Percentiles rank a stretch among this genome's conserved stretches.
These are phyloP conservation scores for Acronicta aceris DNA, from an alignment of 2,888 invertebrate species.

Conservation along the genomic window DNA sequence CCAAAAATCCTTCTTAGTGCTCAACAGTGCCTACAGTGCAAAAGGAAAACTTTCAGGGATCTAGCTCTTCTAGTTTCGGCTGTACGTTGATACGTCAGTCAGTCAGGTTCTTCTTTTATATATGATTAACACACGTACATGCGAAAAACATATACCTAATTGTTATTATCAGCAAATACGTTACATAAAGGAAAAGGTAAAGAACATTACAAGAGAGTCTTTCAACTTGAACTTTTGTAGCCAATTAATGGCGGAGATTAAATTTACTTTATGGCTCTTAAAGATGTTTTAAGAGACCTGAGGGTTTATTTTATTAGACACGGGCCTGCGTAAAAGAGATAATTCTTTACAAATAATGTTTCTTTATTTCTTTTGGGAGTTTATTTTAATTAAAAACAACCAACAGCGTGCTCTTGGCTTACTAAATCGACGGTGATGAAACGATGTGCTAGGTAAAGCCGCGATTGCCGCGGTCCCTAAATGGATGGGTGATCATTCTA, in stretches of 20 bases:
- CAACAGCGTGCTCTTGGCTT: neutral
- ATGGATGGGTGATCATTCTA: too few relatives aligned
- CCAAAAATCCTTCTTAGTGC: too few relatives aligned
- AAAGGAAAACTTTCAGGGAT: too few relatives aligned
- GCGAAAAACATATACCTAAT: constrained; percentile 65
- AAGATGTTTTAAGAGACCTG: constrained; percentile 51
- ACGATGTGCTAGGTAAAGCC: too few relatives aligned
- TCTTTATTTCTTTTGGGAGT: constrained; percentile 2
- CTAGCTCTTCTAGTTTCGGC: too few relatives aligned
- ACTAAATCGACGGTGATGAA: neutral
- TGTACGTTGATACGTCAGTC: too few relatives aligned
- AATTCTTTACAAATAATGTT: constrained; percentile 17
- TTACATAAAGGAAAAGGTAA: constrained; percentile 70
- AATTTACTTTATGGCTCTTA: constrained; percentile 62
- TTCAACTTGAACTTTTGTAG: constrained; percentile 52
- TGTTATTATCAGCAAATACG: constrained; percentile 61
- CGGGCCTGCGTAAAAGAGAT: constrained; percentile 36
- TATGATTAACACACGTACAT: constrained; percentile 44
- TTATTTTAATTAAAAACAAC: constrained; percentile 1
- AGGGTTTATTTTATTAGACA: constrained; percentile 51
- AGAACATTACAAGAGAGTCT: constrained; percentile 58
- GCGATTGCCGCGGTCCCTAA: too few relatives aligned
- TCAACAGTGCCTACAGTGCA: too few relatives aligned
- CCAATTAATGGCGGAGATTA: constrained; percentile 59
- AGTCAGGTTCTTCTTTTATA: too few relatives aligned